phyloP scores from a whole-genome alignment of 2,888 invertebrate species.

The Cryptocheilus praepositus region DNA sequence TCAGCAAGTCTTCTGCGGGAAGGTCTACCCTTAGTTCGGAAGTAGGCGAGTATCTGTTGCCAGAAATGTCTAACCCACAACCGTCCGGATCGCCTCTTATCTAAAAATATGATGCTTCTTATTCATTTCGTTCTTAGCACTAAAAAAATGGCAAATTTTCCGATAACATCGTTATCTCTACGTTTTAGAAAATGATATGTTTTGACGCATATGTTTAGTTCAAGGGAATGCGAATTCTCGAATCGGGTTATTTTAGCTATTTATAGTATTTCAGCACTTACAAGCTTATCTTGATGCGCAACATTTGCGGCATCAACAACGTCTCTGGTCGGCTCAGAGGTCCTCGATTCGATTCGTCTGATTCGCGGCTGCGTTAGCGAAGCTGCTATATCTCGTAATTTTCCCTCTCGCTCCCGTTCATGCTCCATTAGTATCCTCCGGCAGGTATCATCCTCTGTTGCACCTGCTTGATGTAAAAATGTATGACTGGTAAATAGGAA shows the following conservation, averaged over 20 bases:
- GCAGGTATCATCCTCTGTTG: slow-evolving; percentile 70
- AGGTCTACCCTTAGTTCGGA: slow-evolving; percentile 81
- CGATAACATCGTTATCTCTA: no score
- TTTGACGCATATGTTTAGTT: no score
- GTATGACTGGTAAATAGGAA: no score
- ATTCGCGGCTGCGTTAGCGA: slow-evolving; percentile 83
- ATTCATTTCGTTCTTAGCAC: background rate
- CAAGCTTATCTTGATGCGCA: slow-evolving; percentile 71
- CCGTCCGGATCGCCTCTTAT: slow-evolving; percentile 89
- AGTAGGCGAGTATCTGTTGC: slow-evolving; percentile 76
- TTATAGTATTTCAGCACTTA: slow-evolving; percentile 43
- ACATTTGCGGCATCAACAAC: slow-evolving; percentile 68
- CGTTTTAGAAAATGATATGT: no score
- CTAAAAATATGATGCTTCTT: slow-evolving; percentile 65
- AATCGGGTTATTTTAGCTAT: no score
- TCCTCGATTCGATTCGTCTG: slow-evolving; percentile 70
- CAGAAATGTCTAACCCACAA: slow-evolving; percentile 78
- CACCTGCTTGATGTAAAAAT: no score
- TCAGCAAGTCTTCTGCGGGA: slow-evolving; percentile 86
- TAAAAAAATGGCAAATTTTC: background rate
- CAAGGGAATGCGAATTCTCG: no score
- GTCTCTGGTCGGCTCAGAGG: slow-evolving; percentile 68
- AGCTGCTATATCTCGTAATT: slow-evolving; percentile 88
- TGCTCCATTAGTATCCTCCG: slow-evolving; percentile 77
- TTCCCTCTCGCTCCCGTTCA: slow-evolving; percentile 80